Evolutionary conservation across 2,113 vertebrate species (phyloP).

Genomic region (Eupsittula cactorum): DNA sequence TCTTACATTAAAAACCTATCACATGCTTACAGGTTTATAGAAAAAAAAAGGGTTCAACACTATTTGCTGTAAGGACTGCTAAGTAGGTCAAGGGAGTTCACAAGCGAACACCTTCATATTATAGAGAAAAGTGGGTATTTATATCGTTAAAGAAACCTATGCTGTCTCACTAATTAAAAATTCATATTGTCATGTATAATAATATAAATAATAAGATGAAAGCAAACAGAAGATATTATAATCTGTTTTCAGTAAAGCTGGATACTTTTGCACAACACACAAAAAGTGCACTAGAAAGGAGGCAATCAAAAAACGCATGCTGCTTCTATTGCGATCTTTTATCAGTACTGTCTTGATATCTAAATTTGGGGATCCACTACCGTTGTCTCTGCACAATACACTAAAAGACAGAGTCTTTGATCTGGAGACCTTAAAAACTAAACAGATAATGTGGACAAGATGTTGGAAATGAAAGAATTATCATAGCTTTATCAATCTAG

Average conservation of each 20-base stretch:
- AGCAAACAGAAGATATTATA: background rate
- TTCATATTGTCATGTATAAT: background rate
- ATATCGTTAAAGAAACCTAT: background rate
- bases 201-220: background rate
- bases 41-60: background rate
- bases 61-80: background rate
- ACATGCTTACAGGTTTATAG: background rate
- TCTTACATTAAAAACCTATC: background rate
- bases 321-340: background rate
- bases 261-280: background rate
- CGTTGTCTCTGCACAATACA: background rate
- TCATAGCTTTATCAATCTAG: background rate
- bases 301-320: background rate
- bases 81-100: constrained; percentile 1
- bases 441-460: background rate
- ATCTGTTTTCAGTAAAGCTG: background rate
- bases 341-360: background rate
- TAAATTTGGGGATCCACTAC: background rate
- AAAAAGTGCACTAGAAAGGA: background rate
- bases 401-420: background rate
- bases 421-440: background rate
- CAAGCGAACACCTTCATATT: background rate
- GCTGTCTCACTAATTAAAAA: background rate
- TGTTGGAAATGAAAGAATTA: background rate
- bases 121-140: background rate